Evolutionary conservation across 2,888 invertebrate genomes (phyloP).

Genomic region (Bimastos eiseni): DNA sequence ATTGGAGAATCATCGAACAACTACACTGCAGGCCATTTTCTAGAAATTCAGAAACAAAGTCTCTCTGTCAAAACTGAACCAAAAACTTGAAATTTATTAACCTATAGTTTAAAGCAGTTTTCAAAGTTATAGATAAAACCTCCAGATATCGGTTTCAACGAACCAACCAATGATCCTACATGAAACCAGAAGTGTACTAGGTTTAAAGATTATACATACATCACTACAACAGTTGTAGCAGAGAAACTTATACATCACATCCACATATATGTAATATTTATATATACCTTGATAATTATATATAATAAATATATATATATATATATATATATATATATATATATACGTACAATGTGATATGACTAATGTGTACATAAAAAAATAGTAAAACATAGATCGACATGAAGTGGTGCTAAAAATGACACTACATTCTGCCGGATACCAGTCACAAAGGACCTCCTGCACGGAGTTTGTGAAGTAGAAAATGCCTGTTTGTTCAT

Average conservation of each 20-base stretch:
- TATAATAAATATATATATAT: background rate
- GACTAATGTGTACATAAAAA: background rate
- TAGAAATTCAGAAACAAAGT: background rate
- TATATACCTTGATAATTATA: too few species aligned
- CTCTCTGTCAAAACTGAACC: background rate
- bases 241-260: background rate
- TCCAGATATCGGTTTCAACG: background rate
- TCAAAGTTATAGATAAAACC: constrained; percentile 13
- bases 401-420: background rate
- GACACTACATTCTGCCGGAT: background rate
- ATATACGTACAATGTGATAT: background rate
- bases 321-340: background rate
- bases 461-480: background rate
- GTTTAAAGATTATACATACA: background rate
- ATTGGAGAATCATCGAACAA: background rate
- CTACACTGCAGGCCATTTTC: background rate
- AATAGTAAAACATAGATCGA: background rate
- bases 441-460: background rate
- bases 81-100: constrained; percentile 4
- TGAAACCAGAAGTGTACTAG: background rate
- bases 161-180: background rate
- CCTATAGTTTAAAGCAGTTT: background rate
- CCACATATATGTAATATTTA: background rate
- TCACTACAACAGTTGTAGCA: background rate
- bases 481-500: background rate